Evolutionary conservation across 1,140 invertebrate genomes (phyloP), one percentile per base, ranked within the genome.

Genomic region (Zaprionus lachaisei): DNA sequence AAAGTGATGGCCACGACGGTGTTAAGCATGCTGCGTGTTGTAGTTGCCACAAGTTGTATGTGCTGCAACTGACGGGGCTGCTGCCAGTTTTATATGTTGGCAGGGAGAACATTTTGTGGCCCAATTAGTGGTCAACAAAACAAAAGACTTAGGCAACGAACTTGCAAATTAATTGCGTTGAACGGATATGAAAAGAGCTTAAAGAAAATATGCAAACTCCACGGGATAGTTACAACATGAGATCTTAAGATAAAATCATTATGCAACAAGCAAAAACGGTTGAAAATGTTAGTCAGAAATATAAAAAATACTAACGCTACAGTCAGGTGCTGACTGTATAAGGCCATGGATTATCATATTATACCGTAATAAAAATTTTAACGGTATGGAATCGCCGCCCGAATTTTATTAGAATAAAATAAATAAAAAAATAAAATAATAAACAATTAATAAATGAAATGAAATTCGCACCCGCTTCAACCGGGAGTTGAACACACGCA

Each of bases 81-180:
- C 17, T 34, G 4, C 11, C 26, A n/a, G 20, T 64, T 78, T 78
- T 78, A 69, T 78, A 69, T 31, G 34, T 37, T 5, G 12, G 28
- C 51, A 26, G 20, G 54, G 24, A 44, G 17, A 47, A 55, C 12
- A 71, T 22, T 15, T 73, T 65, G 26, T 14, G 20, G 24, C 22
- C 54, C 71, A 65, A 67, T 72, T 78, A 82, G 80, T 49, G 14
- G 38, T 37, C 12, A 55, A 81, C 11, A 57, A 85, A 87, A 90
- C 82, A 80, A 90, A 90, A 90, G 85, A 90, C 86, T 80, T 91
- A 51, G 61, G 77, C 81, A 90, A 91, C 82, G 41, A 90, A 91
- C 86, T 77, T 69, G 64, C 20, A 86, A 80, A 74, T 83, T 83
- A 87, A 85, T 82, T 86, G 65, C 82, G 51, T 81, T 56, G n/a